Evolutionary conservation across 2,888 invertebrate species (phyloP).

Genomic region (Cybosia mesomella): DNA sequence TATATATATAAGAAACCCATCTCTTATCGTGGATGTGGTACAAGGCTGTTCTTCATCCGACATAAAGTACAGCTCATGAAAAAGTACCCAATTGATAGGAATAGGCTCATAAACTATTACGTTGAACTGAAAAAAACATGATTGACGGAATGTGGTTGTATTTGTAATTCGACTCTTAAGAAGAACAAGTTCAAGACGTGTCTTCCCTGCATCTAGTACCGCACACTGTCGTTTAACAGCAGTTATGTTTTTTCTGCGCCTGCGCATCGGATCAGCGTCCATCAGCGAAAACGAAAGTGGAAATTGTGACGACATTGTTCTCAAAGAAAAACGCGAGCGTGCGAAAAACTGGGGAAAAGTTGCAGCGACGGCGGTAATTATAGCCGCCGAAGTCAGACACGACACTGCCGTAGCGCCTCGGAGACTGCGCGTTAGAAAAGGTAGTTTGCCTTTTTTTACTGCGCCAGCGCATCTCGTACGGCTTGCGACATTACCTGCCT

Average conservation of each 20-base stretch:
- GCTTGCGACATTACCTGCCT: too few species aligned
- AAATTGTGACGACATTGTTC: constrained; percentile 83
- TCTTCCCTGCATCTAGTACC: constrained; percentile 45
- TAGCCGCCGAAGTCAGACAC: constrained; percentile 31
- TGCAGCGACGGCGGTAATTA: constrained; percentile 21
- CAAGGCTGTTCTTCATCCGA: too few species aligned
- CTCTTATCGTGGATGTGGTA: too few species aligned
- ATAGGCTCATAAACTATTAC: neutral
- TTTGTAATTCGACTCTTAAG: neutral
- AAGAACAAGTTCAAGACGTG: neutral
- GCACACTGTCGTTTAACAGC: constrained; percentile 36
- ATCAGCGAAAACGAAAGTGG: constrained; percentile 84
- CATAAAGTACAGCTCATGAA: too few species aligned
- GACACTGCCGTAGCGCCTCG: constrained; percentile 24
- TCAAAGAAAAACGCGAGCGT: constrained; percentile 71
- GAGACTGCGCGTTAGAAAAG: constrained; percentile 7
- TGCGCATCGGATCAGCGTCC: constrained; percentile 62
- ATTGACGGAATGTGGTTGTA: neutral
- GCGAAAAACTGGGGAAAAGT: constrained; percentile 65
- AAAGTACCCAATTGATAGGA: neutral
- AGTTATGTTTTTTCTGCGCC: constrained; percentile 64
- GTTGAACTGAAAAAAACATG: neutral
- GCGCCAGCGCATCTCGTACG: neutral
- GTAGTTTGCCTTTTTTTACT: neutral
- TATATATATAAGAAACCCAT: too few species aligned